phyloP scores from a whole-genome alignment of 2,113 vertebrate species.

The Carettochelys insculpta region DNA sequence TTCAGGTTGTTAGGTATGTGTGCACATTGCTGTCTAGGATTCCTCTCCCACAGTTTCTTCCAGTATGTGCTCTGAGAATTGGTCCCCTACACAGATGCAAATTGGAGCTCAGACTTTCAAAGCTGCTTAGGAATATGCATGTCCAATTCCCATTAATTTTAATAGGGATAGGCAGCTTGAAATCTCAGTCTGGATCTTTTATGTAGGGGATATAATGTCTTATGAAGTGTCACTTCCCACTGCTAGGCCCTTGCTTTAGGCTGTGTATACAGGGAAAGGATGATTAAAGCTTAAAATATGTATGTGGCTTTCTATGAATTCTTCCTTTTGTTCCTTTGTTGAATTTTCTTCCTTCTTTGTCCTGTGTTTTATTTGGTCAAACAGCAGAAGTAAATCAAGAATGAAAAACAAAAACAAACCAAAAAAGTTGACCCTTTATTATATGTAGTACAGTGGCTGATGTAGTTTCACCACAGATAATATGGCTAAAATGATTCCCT shows the following conservation, averaged over 20 bases:
- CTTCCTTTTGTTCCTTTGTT: background rate
- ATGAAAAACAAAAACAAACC: background rate
- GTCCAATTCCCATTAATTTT: background rate
- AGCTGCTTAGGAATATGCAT: background rate
- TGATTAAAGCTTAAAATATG: background rate
- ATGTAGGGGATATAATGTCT: background rate
- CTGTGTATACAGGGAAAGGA: background rate
- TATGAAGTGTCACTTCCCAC: background rate
- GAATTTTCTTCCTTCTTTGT: background rate
- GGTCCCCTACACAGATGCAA: background rate
- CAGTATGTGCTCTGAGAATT: too few relatives aligned
- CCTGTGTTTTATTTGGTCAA: background rate
- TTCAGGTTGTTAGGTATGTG: background rate
- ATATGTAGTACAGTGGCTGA: background rate
- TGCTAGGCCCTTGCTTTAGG: background rate
- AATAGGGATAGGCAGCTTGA: background rate
- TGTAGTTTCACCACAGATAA: background rate
- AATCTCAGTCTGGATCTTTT: background rate
- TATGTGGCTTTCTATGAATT: background rate
- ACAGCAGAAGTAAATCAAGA: background rate
- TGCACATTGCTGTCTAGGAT: background rate
- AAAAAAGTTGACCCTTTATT: background rate
- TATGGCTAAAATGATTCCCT: background rate
- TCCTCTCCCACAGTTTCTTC: background rate
- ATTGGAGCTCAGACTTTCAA: background rate